Evolutionary conservation across 2,113 vertebrate genomes (phyloP).

Genomic region (Takifugu bimaculatus): DNA sequence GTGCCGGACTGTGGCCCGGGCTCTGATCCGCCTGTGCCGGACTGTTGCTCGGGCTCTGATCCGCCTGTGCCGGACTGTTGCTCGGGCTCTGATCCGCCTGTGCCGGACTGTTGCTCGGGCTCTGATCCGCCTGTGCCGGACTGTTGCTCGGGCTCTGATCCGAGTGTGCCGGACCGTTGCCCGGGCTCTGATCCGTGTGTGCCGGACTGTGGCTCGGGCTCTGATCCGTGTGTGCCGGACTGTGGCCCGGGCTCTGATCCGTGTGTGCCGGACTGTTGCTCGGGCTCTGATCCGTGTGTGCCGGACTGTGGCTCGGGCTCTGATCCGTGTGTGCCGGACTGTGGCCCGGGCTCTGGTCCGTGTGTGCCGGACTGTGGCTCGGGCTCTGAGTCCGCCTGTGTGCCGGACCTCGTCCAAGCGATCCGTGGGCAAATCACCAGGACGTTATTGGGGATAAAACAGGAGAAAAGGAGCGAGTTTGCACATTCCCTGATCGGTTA

Average conservation of each 20-base stretch:
- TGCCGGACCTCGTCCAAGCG: not conserved
- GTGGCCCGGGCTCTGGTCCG: conserved; percentile 8
- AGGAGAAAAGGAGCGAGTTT: no score
- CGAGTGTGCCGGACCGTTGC: conserved; percentile 57
- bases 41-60: no score
- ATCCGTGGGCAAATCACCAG: no score
- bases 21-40: conserved; percentile 43
- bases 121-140: conserved; percentile 48
- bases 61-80: conserved; percentile 56
- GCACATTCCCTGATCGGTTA: not conserved
- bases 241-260: conserved; percentile 40
- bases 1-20: no score
- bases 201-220: no score
- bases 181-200: conserved; percentile 46
- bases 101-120: conserved; percentile 36
- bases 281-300: no score
- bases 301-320: conserved; percentile 34
- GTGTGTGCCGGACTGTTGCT: no score
- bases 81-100: conserved; percentile 54
- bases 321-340: conserved; percentile 39
- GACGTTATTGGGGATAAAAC: no score
- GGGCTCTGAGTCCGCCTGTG: conserved; percentile 44
- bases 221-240: conserved; percentile 64
- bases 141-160: no score
- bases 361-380: conserved; percentile 52